These are phyloP conservation scores for Machimus rusticus DNA, from an alignment of 2,888 invertebrate genomes.

Conservation along the genomic window DNA sequence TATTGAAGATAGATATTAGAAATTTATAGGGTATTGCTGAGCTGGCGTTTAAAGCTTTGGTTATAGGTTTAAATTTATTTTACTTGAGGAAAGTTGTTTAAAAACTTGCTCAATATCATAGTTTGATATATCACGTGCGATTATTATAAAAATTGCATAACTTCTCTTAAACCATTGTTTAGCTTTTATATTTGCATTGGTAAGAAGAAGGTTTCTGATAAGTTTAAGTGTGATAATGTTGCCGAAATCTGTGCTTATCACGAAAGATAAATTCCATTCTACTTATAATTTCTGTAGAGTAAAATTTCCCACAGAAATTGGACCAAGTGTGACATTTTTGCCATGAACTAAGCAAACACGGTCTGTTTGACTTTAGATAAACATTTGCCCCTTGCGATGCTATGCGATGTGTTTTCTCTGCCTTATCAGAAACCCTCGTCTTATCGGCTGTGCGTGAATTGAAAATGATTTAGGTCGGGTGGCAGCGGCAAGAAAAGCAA, in stretches of 20 bases:
- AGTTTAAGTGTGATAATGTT: background rate
- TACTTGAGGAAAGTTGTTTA: too few relatives aligned
- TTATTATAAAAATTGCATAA: background rate
- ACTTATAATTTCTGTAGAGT: background rate
- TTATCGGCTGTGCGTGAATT: background rate
- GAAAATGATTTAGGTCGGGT: background rate
- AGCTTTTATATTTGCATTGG: background rate
- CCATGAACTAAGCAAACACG: background rate
- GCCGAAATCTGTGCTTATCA: background rate
- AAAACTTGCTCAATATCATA: too few relatives aligned
- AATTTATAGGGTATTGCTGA: too few relatives aligned
- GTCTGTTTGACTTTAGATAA: background rate
- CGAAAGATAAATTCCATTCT: background rate
- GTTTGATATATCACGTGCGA: too few relatives aligned
- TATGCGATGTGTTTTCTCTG: background rate
- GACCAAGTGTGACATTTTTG: background rate
- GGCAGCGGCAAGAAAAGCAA: background rate
- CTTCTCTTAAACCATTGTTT: background rate
- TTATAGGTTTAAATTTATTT: too few relatives aligned
- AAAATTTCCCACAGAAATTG: background rate
- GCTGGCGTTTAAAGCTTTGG: too few relatives aligned
- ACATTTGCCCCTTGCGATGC: background rate
- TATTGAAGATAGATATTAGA: too few relatives aligned
- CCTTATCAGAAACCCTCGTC: background rate
- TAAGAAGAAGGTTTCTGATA: background rate